Percentiles rank a stretch among this genome's conserved stretches.
phyloP scores from a whole-genome alignment of 2,797 vertebrate genomes.

The Trematomus bernacchii region DNA sequence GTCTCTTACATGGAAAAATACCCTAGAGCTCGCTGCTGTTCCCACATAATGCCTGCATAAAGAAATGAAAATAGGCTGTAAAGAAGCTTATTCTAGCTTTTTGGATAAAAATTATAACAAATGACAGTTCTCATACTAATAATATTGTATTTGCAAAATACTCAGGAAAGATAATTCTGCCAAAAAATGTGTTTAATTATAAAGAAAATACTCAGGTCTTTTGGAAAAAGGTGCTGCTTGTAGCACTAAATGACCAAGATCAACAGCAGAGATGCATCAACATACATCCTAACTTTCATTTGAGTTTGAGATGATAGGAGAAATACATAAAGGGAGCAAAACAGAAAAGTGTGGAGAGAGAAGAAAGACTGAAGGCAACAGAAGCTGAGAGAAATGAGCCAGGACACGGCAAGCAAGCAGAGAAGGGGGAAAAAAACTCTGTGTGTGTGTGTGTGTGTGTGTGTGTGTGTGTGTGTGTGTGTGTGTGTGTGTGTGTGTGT shows the following conservation, averaged over 20 bases:
- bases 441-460: conserved; percentile 35
- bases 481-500: conserved; percentile 32
- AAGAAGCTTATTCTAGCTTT: conserved; percentile 5
- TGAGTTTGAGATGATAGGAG: conserved; percentile 13
- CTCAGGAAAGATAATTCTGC: background rate
- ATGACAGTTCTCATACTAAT: background rate
- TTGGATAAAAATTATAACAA: background rate
- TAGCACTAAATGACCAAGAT: conserved; percentile 3
- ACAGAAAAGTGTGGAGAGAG: background rate
- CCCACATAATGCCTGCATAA: background rate
- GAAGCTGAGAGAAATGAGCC: conserved; percentile 28
- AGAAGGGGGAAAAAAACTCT: background rate
- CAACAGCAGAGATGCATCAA: conserved; percentile 9
- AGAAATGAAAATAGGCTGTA: background rate
- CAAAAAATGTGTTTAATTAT: background rate
- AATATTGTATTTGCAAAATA: background rate
- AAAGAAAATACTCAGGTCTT: background rate
- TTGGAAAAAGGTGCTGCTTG: background rate
- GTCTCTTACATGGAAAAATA: conserved; percentile 12
- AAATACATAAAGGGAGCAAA: background rate
- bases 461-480: conserved; percentile 29
- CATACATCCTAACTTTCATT: background rate
- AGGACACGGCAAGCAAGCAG: conserved; percentile 32
- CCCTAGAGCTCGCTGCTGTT: background rate
- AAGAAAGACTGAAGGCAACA: conserved; percentile 24